These are phyloP conservation scores for Gymnogyps californianus DNA, from an alignment of 2,113 vertebrate genomes.

Conservation along the genomic window DNA sequence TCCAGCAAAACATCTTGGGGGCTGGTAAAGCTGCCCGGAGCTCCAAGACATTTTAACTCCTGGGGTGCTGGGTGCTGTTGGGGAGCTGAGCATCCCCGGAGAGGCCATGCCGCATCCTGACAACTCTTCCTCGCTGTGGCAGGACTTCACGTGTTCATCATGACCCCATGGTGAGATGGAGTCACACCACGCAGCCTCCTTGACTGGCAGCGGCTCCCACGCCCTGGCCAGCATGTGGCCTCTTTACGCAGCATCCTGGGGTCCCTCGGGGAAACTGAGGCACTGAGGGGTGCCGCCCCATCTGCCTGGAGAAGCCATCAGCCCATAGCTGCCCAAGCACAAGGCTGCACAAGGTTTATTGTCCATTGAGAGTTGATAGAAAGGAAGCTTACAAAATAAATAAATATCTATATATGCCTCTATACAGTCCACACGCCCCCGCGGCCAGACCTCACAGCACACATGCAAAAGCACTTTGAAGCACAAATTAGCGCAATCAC, in stretches of 20 bases:
- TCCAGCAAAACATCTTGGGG: neutral
- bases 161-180: rapidly evolving
- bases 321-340: rapidly evolving
- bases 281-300: neutral
- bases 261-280: neutral
- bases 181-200: neutral
- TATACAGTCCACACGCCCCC: neutral
- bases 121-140: rapidly evolving
- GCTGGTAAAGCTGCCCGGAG: neutral
- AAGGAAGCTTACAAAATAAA: conserved; percentile 40
- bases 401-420: neutral
- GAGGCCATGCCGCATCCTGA: neutral
- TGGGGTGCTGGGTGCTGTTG: neutral
- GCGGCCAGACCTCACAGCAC: neutral
- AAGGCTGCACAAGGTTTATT: neutral
- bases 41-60: neutral
- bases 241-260: neutral
- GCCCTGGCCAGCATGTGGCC: neutral
- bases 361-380: neutral
- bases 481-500: neutral
- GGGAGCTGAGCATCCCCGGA: neutral
- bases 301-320: neutral
- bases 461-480: neutral
- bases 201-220: neutral
- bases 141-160: neutral